These are phyloP conservation scores for Rhynchotus rufescens DNA, from an alignment of 2,797 vertebrate genomes.

Conservation along the genomic window DNA sequence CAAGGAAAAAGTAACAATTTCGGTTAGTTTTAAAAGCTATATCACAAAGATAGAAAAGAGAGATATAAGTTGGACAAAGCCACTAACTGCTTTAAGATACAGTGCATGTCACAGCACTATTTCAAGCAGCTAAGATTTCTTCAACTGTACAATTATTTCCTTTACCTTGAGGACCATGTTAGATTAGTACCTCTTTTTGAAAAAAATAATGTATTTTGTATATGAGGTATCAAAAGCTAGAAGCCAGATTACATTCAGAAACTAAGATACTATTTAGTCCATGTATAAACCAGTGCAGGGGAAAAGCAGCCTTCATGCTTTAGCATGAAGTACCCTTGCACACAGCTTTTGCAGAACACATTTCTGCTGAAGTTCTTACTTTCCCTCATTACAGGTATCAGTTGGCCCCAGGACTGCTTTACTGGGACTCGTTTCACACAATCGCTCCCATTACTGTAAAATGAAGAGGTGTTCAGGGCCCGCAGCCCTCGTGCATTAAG, in stretches of 20 bases:
- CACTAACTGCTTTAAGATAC: not conserved
- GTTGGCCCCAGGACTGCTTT: not conserved
- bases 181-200: not conserved
- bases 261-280: not conserved
- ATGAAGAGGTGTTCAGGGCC: accelerated
- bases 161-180: not conserved
- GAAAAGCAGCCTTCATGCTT: not conserved
- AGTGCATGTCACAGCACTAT: not conserved
- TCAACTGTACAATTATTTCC: not conserved
- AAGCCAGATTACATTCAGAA: not conserved
- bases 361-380: not conserved
- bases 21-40: not conserved
- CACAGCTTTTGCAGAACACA: not conserved
- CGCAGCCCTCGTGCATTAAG: accelerated
- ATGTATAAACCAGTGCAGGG: not conserved
- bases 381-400: not conserved
- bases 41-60: not conserved
- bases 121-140: not conserved
- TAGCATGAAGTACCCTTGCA: not conserved
- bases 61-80: not conserved
- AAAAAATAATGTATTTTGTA: not conserved
- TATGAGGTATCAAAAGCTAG: not conserved
- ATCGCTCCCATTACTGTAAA: not conserved
- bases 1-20: not conserved
- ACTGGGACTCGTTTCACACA: not conserved